A percentile compares a stretch with the other conserved stretches of the same genome.
Conservation (phyloP, 2,797 vertebrate genomes). For the Platalea minor region DNA sequence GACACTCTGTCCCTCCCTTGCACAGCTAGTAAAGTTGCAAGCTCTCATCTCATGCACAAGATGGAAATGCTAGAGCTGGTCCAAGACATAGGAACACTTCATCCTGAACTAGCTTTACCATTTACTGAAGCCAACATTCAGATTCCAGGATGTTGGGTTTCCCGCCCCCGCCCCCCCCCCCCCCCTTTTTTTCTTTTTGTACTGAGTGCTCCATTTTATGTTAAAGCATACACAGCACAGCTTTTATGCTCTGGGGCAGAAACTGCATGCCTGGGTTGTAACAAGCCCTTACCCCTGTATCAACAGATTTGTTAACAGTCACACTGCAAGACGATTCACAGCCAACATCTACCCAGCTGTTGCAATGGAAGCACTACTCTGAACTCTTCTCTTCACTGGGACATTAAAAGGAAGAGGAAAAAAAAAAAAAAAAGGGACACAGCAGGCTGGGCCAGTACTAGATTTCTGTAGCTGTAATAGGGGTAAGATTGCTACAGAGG, state of each 20-base stretch:
- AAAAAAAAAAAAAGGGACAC: fast-evolving
- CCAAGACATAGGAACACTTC: not conserved
- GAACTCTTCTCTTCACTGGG: not conserved
- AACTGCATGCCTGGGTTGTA: not conserved
- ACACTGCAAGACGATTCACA: not conserved
- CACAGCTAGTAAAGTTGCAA: not conserved
- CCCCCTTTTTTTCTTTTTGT: fast-evolving
- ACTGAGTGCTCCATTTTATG: not conserved
- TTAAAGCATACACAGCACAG: not conserved
- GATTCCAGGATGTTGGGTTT: not conserved
- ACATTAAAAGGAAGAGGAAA: fast-evolving
- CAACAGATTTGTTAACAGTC: not conserved
- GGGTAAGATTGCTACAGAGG: not conserved
- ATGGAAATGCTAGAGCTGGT: not conserved
- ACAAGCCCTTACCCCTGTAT: not conserved
- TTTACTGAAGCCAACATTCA: not conserved
- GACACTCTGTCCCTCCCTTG: not conserved
- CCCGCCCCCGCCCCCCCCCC: no score
- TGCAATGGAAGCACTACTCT: not conserved
- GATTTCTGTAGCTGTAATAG: not conserved
- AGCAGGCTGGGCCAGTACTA: not conserved
- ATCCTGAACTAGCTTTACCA: not conserved
- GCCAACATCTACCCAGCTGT: not conserved
- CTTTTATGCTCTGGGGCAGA: not conserved
- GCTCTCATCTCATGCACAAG: not conserved